phyloP scores from a whole-genome alignment of 2,888 invertebrate species.

The Drosophila subsilvestris region DNA sequence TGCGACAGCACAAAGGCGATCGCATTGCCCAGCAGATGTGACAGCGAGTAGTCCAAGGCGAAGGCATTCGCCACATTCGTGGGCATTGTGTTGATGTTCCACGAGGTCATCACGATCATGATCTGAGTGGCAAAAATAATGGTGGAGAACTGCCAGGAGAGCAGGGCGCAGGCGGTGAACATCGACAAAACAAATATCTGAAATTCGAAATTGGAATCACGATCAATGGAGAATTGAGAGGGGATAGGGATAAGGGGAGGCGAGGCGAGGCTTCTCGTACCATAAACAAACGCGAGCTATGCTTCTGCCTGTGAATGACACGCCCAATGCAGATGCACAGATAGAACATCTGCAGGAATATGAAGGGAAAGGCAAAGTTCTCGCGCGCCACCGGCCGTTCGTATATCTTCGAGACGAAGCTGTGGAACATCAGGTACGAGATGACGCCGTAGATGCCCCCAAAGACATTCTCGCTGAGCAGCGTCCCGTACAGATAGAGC shows the following conservation, averaged over 20 bases:
- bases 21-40: constrained; percentile 80
- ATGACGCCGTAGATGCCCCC: constrained; percentile 90
- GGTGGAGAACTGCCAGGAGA: constrained; percentile 93
- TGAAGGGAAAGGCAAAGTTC: constrained; percentile 92
- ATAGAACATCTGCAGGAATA: constrained; percentile 89
- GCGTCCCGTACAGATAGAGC: constrained; percentile 88
- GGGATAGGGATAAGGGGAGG: not conserved
- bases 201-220: constrained; percentile 19
- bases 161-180: constrained; percentile 81
- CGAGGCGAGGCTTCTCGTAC: constrained; percentile 23
- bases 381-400: constrained; percentile 94
- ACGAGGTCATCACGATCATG: constrained; percentile 89
- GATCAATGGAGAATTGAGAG: not conserved
- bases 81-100: constrained; percentile 86
- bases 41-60: constrained; percentile 81
- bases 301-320: constrained; percentile 67
- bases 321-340: constrained; percentile 86
- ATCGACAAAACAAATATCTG: constrained; percentile 80
- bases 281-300: constrained; percentile 66
- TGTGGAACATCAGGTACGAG: constrained; percentile 92
- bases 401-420: constrained; percentile 92
- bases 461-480: constrained; percentile 88
- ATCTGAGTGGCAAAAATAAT: constrained; percentile 92
- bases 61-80: constrained; percentile 83
- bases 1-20: constrained; percentile 81